Evolutionary conservation across 2,888 invertebrate genomes (phyloP), one percentile per base, ranked within the genome.

Genomic region (Chouioia cunea): DNA sequence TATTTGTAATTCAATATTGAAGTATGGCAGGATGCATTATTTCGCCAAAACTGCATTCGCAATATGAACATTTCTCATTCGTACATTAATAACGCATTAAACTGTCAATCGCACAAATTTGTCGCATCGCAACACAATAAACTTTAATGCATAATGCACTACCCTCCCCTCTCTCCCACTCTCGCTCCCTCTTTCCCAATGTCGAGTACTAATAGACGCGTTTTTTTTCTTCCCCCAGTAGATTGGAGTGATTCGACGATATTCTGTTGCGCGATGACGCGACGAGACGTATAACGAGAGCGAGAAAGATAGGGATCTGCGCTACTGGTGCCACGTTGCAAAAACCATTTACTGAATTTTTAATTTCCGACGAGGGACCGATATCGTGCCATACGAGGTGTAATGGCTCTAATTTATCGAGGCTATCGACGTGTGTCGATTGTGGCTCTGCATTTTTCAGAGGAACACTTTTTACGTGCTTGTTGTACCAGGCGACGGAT

Each of bases 341-440:
- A 36, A 65, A 65, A 48, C 48, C 56, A 65, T 56, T 56, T 36
- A 48, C 36, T 43, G 56, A 57, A 65, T 48, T 65, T 57, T 57
- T 65, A 65, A 65, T 65, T 64, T 56, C 36, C 46, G 53, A 44
- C 63, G 0, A 23, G 46, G 22, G 23, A 52, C n/a, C 52, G 65
- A 18, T 53, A 23, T 43, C 48, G 36, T 15, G 20, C 14, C 20
- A 50, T 22, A 14, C 46, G 48, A 16, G 27, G 4, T 18, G 20
- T 65, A 65, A 65, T 57, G 22, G 65, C 14, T 57, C 36, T 47
- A 65, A 65, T 65, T 65, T 50, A 65, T 65, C 47, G 57, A n/a
- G 44, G 50, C 48, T 46, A 57, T 65, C 57, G 65, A 48, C 50
- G 22, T 15, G 48, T 43, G 36, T 36, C 36, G 14, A 54, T 46